Evolutionary conservation across 1,140 invertebrate genomes (phyloP), one percentile per base, ranked within the genome.

Genomic region (Polyergus mexicanus): DNA sequence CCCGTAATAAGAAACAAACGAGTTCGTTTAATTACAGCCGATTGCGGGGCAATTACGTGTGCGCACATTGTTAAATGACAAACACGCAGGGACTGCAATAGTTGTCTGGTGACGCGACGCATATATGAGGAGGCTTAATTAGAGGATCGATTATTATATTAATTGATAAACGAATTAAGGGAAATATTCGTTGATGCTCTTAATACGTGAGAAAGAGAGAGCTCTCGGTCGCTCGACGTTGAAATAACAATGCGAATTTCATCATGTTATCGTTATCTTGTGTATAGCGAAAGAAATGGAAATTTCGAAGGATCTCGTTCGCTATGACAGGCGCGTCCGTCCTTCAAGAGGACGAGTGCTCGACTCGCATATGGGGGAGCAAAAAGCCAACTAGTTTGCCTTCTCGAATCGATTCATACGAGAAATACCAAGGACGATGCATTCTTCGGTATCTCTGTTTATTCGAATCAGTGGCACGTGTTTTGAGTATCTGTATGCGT

Each of bases 361-460:
- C 81, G 41, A 58, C 56, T 66, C 62, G 44, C 38, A 32, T 51
- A 83, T 2, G 2, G 7, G 47, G 54, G 32, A 88, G 71, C 35
- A 88, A 88, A 88, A 88, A 83, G 62, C 51, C 28, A 88, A 87
- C 75, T 88, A 88, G 86, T 88, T 88, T 62, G 77, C 87, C 87
- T 88, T 88, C 87, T 88, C 56, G 63, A 51, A 86, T 63, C 56
- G 22, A 32, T 25, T 44, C 75, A 84, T 58, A 68, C 60, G 74
- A 86, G 85, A 86, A 88, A 76, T 58, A 28, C 47, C 85, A 88
- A 88, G 87, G 87, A 87, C 77, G 69, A 65, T 84, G 77, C 19
- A 35, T 25, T 71, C 41, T 22, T 60, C 72, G 41, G 5, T 51
- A 1, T 51, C 44, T 44, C 22, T 47, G 38, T 62, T 83, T 74